phyloP scores from a whole-genome alignment of 2,888 invertebrate species.

The Cheilosia vulpina region DNA sequence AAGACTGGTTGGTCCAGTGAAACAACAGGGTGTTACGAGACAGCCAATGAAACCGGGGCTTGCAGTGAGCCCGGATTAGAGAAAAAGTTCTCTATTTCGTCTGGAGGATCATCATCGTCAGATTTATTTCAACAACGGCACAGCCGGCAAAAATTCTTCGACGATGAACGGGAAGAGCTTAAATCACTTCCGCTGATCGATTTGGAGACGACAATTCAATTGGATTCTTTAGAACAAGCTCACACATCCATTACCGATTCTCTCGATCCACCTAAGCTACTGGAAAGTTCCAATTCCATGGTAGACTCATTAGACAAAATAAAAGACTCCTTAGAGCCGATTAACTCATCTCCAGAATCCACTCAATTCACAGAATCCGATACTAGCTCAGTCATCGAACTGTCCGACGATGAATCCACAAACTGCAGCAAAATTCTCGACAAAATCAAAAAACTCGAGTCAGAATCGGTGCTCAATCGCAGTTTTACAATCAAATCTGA shows the following conservation, averaged over 20 bases:
- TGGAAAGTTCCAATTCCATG: neutral
- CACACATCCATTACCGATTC: neutral
- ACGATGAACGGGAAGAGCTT: slow-evolving; percentile 35
- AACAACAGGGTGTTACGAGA: slow-evolving; percentile 80
- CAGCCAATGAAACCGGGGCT: slow-evolving; percentile 79
- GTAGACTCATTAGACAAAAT: neutral
- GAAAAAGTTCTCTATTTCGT: slow-evolving; percentile 34
- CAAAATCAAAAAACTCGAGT: slow-evolving; percentile 29
- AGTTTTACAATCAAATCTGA: slow-evolving; percentile 50
- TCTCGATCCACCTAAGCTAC: slow-evolving; percentile 11
- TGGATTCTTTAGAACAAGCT: neutral
- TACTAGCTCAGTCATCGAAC: slow-evolving; percentile 60
- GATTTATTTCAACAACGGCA: slow-evolving; percentile 52
- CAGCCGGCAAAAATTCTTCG: slow-evolving; percentile 52
- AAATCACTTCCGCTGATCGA: slow-evolving; percentile 77
- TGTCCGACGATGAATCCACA: slow-evolving; percentile 76
- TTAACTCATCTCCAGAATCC: slow-evolving; percentile 36
- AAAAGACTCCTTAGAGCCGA: slow-evolving; percentile 10
- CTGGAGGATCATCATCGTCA: slow-evolving; percentile 22
- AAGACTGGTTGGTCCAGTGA: slow-evolving; percentile 64
- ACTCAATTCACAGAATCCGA: slow-evolving; percentile 34
- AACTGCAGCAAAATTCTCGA: slow-evolving; percentile 40
- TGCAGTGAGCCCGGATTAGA: slow-evolving; percentile 59
- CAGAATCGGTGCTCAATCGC: slow-evolving; percentile 33
- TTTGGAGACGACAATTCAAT: slow-evolving; percentile 76